Evolutionary conservation across 2,797 vertebrate species (phyloP), one percentile per base, ranked within the genome.

Genomic region (Rhynchonycteris naso): DNA sequence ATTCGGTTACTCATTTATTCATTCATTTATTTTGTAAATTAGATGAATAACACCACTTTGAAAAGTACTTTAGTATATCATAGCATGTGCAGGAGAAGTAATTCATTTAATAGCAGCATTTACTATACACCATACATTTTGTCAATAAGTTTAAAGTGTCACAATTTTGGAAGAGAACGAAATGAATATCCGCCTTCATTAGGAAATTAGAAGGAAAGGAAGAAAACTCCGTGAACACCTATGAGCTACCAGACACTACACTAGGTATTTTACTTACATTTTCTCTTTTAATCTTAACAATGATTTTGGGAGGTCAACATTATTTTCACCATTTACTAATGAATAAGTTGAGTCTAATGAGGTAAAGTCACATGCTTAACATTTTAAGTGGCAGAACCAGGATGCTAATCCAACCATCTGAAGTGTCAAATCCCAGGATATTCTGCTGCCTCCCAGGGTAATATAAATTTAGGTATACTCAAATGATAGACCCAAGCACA

Each of bases 281-380:
- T 93, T 68, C 22, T 69, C 14, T 85, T 93, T 94, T 35, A n/a
- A 18, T 74, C 12, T 28, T 54, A 14, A 14, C 7, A 89, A 79
- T 16, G 82, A 35, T 6, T 82, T 72, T 86, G n/a, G 52, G 30
- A 95, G 4, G 18, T 43, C 30, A 8, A 93, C 71, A 47, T 82
- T 82, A 22, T 76, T 94, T 91, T 96, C 52, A 52, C 26, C 5
- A 80, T 80, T 74, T 83, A 59, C 33, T 84, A 84, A 6, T 66
- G 50, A 89, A 18, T 72, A 72, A 68, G 14, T 19, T 33, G 61
- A 88, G 12, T 81, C 84, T 35, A 72, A 30, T 24, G 47, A 90
- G 52, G 18, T 72, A 81, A 61, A 85, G 12, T 90, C 80, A 58
- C 12, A 43, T 74, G 5, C 28, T 84, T 63, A 71, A 30, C 35